These are phyloP conservation scores for Frankliniella intonsa DNA, from an alignment of 2,888 invertebrate genomes.

Conservation along the genomic window DNA sequence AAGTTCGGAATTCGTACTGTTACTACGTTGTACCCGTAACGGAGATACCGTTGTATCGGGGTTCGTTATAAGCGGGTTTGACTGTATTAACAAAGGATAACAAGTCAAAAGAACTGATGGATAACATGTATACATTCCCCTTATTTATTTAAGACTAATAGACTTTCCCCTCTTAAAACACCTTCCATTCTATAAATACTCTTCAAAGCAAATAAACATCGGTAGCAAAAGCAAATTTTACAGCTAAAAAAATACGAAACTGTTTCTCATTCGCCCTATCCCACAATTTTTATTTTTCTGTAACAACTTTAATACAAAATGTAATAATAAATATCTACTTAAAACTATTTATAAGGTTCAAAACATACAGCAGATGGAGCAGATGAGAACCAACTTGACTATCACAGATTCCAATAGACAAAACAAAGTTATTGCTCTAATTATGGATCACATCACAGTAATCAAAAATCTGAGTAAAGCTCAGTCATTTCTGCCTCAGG, in stretches of 20 bases:
- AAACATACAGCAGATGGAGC: constrained; percentile 2
- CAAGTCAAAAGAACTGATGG: too few species aligned
- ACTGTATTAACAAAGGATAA: too few species aligned
- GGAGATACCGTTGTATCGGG: too few species aligned
- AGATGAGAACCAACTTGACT: constrained; percentile 22
- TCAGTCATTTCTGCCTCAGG: neutral
- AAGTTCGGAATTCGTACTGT: too few species aligned
- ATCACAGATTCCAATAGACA: constrained; percentile 20
- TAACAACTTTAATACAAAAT: constrained; percentile 1
- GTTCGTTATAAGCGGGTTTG: too few species aligned
- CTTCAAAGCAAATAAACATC: neutral
- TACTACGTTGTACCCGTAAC: too few species aligned
- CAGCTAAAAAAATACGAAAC: neutral
- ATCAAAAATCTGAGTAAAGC: neutral
- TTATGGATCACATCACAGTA: constrained; percentile 22
- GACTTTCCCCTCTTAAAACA: neutral
- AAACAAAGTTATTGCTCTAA: constrained; percentile 16
- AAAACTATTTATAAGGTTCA: neutral
- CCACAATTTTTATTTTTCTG: neutral
- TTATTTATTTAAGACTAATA: too few species aligned
- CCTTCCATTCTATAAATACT: neutral
- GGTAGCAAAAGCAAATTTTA: constrained; percentile 1
- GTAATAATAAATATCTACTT: constrained; percentile 13
- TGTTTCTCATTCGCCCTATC: neutral
- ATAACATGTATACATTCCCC: too few species aligned